Percentiles rank a stretch among this genome's conserved stretches.
Conservation (phyloP, 1,140 invertebrate species). For the Zophobas atratus region DNA sequence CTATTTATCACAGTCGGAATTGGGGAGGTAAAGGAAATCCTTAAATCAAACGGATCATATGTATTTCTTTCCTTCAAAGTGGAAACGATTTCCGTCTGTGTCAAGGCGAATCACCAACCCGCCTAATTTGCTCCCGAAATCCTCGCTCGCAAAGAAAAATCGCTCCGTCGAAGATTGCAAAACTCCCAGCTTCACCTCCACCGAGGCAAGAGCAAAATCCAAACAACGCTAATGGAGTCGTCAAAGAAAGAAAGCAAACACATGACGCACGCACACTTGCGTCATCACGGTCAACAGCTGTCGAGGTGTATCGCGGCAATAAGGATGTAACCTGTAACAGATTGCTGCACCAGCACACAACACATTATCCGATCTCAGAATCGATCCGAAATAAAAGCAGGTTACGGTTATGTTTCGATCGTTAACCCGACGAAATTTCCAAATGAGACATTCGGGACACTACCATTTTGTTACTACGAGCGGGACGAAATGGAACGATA, state of each 20-base stretch:
- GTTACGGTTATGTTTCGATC: not conserved
- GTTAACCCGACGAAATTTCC: constrained; percentile 11
- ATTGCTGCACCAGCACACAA: constrained; percentile 2
- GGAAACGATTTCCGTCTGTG: no score
- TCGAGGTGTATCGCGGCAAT: constrained; percentile 29
- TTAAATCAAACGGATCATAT: no score
- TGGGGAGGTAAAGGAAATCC: no score
- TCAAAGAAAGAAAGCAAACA: constrained; percentile 31
- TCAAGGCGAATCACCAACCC: no score
- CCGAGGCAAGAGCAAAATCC: not conserved
- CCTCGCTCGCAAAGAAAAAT: no score
- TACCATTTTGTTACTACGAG: not conserved
- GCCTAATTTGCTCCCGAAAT: no score
- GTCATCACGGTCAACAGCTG: constrained; percentile 35
- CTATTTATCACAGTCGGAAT: no score
- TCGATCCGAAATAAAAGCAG: constrained; percentile 24
- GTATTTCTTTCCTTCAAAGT: no score
- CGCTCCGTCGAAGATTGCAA: not conserved
- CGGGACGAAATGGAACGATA: not conserved
- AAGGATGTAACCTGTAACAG: constrained; percentile 35
- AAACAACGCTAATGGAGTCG: constrained; percentile 23
- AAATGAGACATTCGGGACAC: not conserved
- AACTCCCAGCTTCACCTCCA: not conserved
- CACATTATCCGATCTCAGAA: constrained; percentile 11
- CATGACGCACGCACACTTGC: constrained; percentile 31